phyloP scores from a whole-genome alignment of 2,797 vertebrate species.

The Sarcoramphus papa region DNA sequence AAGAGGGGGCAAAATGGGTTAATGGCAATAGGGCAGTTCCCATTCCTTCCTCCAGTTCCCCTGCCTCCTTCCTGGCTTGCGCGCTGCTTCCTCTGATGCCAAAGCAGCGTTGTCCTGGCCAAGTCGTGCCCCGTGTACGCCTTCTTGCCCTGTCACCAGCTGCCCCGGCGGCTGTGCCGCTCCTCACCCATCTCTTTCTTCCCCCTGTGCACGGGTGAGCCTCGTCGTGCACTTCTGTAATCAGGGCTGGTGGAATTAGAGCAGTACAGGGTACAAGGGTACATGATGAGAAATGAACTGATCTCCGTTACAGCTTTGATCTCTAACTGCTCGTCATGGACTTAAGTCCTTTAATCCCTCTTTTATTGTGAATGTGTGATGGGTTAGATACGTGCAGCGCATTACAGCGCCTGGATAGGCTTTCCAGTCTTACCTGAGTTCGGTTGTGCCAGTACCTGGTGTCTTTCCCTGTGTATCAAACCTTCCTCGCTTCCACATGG shows the following conservation, averaged over 20 bases:
- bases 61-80: neutral
- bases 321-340: neutral
- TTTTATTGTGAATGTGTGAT: neutral
- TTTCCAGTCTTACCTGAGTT: neutral
- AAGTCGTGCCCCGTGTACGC: fast-evolving
- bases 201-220: fast-evolving
- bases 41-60: neutral
- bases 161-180: neutral
- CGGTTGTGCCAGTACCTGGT: neutral
- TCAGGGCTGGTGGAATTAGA: fast-evolving
- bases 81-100: neutral
- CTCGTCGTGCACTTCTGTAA: neutral
- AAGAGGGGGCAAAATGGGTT: fast-evolving
- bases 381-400: fast-evolving
- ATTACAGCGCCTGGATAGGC: fast-evolving
- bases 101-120: fast-evolving
- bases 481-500: fast-evolving
- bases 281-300: fast-evolving
- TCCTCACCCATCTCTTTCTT: neutral
- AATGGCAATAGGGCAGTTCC: neutral
- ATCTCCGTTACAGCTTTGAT: neutral
- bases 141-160: neutral
- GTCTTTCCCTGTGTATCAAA: neutral
- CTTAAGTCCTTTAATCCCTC: neutral
- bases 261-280: neutral